Evolutionary conservation across 2,113 vertebrate genomes (phyloP).

Genomic region (Microcebus jonahi): DNA sequence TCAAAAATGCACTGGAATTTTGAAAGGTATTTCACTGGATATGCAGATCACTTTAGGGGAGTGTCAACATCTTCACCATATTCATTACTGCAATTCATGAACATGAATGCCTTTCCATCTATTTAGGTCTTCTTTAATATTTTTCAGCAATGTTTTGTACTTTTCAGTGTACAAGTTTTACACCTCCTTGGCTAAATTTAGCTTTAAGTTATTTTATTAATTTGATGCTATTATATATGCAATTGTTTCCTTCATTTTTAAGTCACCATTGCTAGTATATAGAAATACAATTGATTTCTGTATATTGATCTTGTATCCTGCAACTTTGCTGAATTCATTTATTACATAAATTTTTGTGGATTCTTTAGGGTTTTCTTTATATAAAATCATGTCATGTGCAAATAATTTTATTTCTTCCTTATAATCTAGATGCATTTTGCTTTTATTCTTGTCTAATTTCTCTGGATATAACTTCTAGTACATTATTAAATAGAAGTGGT

Average conservation of each 20-base stretch:
- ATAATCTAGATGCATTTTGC: neutral
- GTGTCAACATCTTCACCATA: neutral
- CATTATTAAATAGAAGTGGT: neutral
- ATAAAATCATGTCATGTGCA: neutral
- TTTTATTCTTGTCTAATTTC: neutral
- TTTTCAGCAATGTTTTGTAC: neutral
- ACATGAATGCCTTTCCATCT: neutral
- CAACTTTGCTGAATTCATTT: neutral
- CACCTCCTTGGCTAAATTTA: neutral
- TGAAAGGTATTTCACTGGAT: neutral
- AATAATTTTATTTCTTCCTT: neutral
- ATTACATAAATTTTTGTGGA: neutral
- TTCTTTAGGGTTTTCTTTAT: neutral
- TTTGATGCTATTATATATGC: neutral
- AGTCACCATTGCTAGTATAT: neutral
- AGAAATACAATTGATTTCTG: neutral
- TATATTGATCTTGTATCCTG: neutral
- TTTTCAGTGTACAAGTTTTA: neutral
- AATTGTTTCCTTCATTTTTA: neutral
- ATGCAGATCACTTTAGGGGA: neutral
- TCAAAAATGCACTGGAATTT: neutral
- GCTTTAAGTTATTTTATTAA: neutral
- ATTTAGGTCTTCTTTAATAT: neutral
- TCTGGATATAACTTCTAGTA: neutral
- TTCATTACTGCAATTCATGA: neutral